Conservation (phyloP, 2,113 vertebrate species). For the Podocnemis expansa region DNA sequence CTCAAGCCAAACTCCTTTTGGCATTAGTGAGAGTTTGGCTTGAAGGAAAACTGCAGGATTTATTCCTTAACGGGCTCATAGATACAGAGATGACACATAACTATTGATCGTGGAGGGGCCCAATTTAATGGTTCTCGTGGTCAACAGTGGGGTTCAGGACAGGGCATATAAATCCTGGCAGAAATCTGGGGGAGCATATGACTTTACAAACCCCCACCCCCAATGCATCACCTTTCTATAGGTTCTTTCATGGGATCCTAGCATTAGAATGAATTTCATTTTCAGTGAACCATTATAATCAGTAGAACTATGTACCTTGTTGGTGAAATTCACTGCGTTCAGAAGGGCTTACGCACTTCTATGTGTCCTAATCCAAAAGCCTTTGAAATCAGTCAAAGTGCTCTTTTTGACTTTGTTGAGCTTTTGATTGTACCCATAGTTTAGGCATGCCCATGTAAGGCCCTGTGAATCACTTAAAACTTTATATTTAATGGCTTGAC, state of each 20-base stretch:
- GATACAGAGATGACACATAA: neutral
- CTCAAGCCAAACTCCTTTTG: neutral
- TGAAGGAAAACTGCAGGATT: neutral
- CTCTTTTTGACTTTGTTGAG: neutral
- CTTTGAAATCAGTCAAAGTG: neutral
- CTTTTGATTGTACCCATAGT: neutral
- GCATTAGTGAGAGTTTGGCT: neutral
- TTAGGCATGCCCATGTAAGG: neutral
- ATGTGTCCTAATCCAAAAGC: neutral
- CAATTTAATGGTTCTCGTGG: neutral
- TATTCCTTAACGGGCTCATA: neutral
- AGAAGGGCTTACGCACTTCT: neutral
- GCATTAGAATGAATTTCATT: neutral
- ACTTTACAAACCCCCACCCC: fast-evolving
- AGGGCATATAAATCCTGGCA: neutral
- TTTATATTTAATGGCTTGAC: neutral
- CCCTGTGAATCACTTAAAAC: neutral
- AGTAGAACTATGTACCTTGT: neutral
- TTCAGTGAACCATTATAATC: neutral
- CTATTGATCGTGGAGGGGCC: neutral
- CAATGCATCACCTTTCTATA: neutral
- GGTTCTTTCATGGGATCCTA: neutral
- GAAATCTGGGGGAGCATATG: neutral
- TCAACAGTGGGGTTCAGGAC: neutral
- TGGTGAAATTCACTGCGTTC: neutral